Percentiles rank a stretch among this genome's conserved stretches.
Conservation (phyloP, 2,797 vertebrate species). For the Acanthurus lineatus region DNA sequence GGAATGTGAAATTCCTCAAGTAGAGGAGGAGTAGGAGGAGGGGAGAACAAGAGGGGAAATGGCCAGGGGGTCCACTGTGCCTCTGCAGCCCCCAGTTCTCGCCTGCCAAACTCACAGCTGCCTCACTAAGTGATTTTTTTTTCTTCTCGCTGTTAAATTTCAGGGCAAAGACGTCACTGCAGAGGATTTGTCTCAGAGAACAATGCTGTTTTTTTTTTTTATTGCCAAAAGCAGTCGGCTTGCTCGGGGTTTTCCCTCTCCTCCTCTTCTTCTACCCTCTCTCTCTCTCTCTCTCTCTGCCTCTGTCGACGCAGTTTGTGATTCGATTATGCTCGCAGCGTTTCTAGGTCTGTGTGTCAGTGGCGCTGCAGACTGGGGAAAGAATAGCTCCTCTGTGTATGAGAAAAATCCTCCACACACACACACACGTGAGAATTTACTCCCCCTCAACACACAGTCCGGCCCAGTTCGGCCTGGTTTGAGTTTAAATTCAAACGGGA, state of each 20-base stretch:
- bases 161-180: slow-evolving; percentile 80
- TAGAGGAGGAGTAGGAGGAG: slow-evolving; percentile 16
- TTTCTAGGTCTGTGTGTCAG: slow-evolving; percentile 87
- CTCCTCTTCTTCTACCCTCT: slow-evolving; percentile 20
- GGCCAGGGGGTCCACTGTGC: slow-evolving; percentile 43
- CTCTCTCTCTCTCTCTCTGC: slow-evolving; percentile 15
- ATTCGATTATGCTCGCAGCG: slow-evolving; percentile 70
- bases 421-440: slow-evolving; percentile 37
- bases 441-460: slow-evolving; percentile 29
- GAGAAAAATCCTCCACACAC: slow-evolving; percentile 41
- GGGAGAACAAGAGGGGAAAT: slow-evolving; percentile 28
- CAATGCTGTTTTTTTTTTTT: slow-evolving; percentile 75
- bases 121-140: slow-evolving; percentile 72
- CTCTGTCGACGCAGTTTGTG: slow-evolving; percentile 56
- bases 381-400: slow-evolving; percentile 75
- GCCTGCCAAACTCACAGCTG: slow-evolving; percentile 84
- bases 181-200: slow-evolving; percentile 69
- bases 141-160: slow-evolving; percentile 70
- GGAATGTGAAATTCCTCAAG: slow-evolving; percentile 47
- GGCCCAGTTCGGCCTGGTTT: slow-evolving; percentile 51
- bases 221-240: slow-evolving; percentile 77
- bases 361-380: slow-evolving; percentile 52
- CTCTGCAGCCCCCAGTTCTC: slow-evolving; percentile 55
- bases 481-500: slow-evolving; percentile 47
- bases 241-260: slow-evolving; percentile 54